Evolutionary conservation across 2,113 vertebrate species (phyloP).

Genomic region (Dicrurus megarhynchus): DNA sequence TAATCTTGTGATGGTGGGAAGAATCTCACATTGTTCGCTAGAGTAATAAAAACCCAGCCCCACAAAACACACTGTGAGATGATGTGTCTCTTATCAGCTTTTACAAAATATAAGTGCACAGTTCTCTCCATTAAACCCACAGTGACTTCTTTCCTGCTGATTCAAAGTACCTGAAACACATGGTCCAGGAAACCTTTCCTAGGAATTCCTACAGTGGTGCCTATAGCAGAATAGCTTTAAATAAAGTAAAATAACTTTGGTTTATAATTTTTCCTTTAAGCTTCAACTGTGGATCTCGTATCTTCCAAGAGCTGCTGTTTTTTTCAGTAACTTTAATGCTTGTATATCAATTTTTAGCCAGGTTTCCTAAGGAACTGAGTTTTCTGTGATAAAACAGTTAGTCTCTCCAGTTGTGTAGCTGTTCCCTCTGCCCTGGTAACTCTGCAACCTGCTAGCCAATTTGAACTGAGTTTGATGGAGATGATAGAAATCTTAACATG

Average conservation of each 20-base stretch:
- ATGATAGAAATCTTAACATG: neutral
- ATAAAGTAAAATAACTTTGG: neutral
- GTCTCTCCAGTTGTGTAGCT: neutral
- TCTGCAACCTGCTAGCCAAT: neutral
- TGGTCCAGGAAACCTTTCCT: neutral
- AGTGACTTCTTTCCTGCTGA: neutral
- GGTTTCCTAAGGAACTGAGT: neutral
- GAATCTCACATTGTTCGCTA: neutral
- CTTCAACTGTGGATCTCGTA: neutral
- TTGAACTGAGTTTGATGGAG: neutral
- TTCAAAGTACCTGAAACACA: neutral
- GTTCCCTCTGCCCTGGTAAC: neutral
- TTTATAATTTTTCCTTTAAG: neutral
- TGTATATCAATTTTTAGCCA: neutral
- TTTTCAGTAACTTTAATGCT: neutral
- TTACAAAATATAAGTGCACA: neutral
- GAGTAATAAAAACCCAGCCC: neutral
- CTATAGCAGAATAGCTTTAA: neutral
- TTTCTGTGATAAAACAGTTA: neutral
- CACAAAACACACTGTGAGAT: neutral
- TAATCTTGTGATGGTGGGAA: slow-evolving; percentile 35
- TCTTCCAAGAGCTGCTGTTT: neutral
- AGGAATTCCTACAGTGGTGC: neutral
- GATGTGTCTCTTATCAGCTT: neutral
- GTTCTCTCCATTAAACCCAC: neutral